Evolutionary conservation across 1,140 invertebrate species (phyloP).

Genomic region (Chironomus striatipennis): DNA sequence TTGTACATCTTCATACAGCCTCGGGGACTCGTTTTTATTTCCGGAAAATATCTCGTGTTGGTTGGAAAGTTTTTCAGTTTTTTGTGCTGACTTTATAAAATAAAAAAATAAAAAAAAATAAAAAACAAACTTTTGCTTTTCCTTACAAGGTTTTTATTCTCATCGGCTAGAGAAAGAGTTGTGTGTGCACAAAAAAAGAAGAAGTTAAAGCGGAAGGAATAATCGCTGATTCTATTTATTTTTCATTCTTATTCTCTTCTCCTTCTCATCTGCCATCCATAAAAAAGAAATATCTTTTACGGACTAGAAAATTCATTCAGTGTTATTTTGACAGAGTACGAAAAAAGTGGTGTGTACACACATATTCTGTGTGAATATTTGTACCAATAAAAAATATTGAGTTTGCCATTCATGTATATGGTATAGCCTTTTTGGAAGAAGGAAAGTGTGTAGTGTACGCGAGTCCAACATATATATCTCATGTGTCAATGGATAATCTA

Average conservation of each 20-base stretch:
- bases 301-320: not conserved
- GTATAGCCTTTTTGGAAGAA: not conserved
- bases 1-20: not conserved
- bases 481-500: slow-evolving; percentile 12
- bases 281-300: not conserved
- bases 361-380: no score
- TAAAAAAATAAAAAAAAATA: not conserved
- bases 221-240: slow-evolving; percentile 12
- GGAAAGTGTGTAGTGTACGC: slow-evolving; percentile 2
- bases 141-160: not conserved
- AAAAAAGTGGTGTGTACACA: not conserved
- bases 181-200: not conserved
- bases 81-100: not conserved
- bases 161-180: not conserved
- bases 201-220: not conserved
- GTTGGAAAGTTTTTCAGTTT: not conserved
- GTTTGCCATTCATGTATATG: not conserved
- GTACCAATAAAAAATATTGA: not conserved
- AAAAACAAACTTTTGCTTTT: not conserved
- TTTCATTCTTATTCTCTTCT: not conserved
- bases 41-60: slow-evolving; percentile 11
- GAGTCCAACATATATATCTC: not conserved
- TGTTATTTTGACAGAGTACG: not conserved
- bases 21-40: slow-evolving; percentile 7
- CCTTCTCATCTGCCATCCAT: not conserved